Base-by-base conservation (phyloP, 2,113 vertebrate genomes). In the Zingel zingel region DNA sequence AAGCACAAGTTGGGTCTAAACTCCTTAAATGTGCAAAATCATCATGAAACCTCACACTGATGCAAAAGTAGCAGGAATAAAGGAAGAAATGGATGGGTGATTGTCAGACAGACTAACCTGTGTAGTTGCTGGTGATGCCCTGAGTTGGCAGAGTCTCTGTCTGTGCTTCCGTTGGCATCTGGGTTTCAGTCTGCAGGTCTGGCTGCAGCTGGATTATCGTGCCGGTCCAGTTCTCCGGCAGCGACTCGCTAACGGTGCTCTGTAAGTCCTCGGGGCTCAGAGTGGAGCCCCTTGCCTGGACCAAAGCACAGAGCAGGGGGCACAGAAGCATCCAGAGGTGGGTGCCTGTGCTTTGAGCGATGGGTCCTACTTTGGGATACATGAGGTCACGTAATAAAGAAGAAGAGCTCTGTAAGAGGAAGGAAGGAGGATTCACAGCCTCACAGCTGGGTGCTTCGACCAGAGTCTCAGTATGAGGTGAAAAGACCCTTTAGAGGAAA, bases 41-140 rank as follows among this genome's bases (percentile, higher is more conserved):
- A 56, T n/a, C 36, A 64, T 12, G 6, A 19, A 69, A 53, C 25
- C 14, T 48, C 23, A 12, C 58, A 30, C 16, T 6, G 25, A 23
- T 3, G 9, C 4, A 16, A 45, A 30, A 65, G 58, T 43, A n/a
- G 50, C 6, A 6, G 50, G 0, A 16, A 65, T 6, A 64, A 4
- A 33, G 15, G 5, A 18, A 12, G 57, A 14, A 30, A 16, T 27
- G 5, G 33, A 13, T 2, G 10, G 10, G 3, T 33, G 3, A 23
- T 0, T 6, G 43, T 9, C 48, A 23, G 47, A 23, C 12, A 4
- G 45, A 78, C 94, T 70, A 0, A 96, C 95, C 94, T 94, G 94
- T 93, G 23, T 94, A 91, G 87, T 95, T 94, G n/a, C 36, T 92
- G 69, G 87, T 91, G 57, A 79, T 33, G 48, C 73, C 47, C 69